Evolutionary conservation across 2,888 invertebrate species (phyloP).

Genomic region (Drosophila histrio): DNA sequence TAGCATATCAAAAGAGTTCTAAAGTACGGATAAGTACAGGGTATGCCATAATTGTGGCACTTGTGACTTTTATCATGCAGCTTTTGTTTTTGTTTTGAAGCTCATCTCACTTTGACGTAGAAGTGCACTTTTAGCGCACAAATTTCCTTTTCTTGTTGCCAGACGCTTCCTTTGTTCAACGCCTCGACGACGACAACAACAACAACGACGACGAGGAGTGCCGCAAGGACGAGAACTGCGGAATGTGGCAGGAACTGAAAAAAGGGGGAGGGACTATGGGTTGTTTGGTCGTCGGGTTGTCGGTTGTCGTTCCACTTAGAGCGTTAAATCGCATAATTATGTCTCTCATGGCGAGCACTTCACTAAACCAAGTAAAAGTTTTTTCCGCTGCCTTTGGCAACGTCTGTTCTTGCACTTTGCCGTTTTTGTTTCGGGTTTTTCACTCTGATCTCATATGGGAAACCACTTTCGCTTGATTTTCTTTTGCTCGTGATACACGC

Average conservation of each 20-base stretch:
- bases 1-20: background rate
- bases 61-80: slow-evolving; percentile 3
- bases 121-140: slow-evolving; percentile 74
- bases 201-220: slow-evolving; percentile 26
- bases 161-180: slow-evolving; percentile 65
- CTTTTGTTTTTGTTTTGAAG: slow-evolving; percentile 45
- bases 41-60: slow-evolving; percentile 27
- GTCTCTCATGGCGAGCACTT: slow-evolving; percentile 78
- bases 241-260: background rate
- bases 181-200: slow-evolving; percentile 22
- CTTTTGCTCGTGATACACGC: slow-evolving; percentile 21
- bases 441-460: slow-evolving; percentile 37
- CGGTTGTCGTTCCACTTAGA: slow-evolving; percentile 73
- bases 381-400: slow-evolving; percentile 48
- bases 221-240: background rate
- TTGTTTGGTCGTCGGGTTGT: slow-evolving; percentile 48
- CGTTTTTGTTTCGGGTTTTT: slow-evolving; percentile 9
- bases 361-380: slow-evolving; percentile 70
- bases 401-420: slow-evolving; percentile 28
- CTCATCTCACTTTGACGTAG: slow-evolving; percentile 67
- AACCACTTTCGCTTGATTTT: slow-evolving; percentile 39
- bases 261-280: background rate
- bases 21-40: background rate
- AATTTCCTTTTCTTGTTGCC: slow-evolving; percentile 78
- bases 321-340: slow-evolving; percentile 81